Base-by-base conservation (phyloP, 2,888 invertebrate genomes). In the Ecliptopera silaceata region DNA sequence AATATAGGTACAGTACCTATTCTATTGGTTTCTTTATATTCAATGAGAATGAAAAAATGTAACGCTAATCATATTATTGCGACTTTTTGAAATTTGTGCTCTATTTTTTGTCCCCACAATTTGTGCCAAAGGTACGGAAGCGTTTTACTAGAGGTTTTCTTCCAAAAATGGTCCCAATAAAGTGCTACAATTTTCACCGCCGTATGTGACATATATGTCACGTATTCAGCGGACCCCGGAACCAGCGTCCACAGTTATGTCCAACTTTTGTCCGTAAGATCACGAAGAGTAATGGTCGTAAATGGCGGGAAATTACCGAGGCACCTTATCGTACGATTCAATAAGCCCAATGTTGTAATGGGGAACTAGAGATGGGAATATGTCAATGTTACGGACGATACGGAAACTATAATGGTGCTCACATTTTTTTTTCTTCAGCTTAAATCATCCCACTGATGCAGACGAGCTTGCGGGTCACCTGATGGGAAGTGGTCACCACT, bases 271-370 rank as follows among this genome's bases (percentile, higher is more conserved):
- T 63, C 56, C 50, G 44, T 43, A 47, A 60, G 59, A 84, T 86
- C 84, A 77, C 76, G 72, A 77, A 81, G 82, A 86, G 84, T 88
- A 88, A 84, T 86, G 83, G 78, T 82, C 74, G 82, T 83, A 87
- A 90, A 91, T 90, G 86, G 83, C 82, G 80, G 87, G 88, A 87
- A 90, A 90, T 90, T 86, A 90, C 90, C 70, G 84, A 70, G 83
- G 78, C 82, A 84, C 87, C 90, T 91, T 90, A 90, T 89, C 89
- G 84, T 81, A 67, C 79, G 79, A 89, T 90, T 91, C 89, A 91
- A 91, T 91, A 88, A 89, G 84, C 80, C 80, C 79, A 75, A 81
- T 58, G 58, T 49, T 15, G 49, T 55, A 51, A 42, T 54, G 42
- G 50, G 54, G 46, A 38, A 36, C n/a, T 10, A 58, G 41, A 15